Conservation (phyloP, 2,797 vertebrate genomes). For the Garrulus glandarius region DNA sequence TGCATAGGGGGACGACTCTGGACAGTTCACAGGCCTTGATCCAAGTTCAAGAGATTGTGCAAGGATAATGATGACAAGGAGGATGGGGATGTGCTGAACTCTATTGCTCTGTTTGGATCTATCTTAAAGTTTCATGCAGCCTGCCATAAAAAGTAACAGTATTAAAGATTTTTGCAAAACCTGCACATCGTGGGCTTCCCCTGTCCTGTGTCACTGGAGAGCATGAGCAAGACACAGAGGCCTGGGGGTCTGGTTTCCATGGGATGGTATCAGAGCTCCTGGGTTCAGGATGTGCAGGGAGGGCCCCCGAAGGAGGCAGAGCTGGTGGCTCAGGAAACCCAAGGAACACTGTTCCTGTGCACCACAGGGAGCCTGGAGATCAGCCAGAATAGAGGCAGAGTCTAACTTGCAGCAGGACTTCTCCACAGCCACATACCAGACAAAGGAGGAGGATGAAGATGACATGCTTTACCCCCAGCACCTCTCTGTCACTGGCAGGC, state of each 20-base stretch:
- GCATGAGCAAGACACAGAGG: background rate
- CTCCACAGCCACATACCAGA: background rate
- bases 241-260: background rate
- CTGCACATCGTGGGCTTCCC: background rate
- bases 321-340: background rate
- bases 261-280: background rate
- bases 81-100: background rate
- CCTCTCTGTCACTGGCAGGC: background rate
- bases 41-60: background rate
- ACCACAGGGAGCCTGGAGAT: background rate
- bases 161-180: background rate
- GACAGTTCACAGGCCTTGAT: background rate
- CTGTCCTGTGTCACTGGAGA: background rate
- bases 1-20: background rate
- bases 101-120: background rate
- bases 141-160: background rate
- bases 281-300: background rate
- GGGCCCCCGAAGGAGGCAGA: background rate
- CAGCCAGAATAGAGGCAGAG: background rate
- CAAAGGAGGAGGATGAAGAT: background rate
- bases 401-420: background rate
- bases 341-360: background rate
- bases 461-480: background rate
- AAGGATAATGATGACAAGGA: background rate
- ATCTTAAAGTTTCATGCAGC: background rate